Evolutionary conservation across 2,797 vertebrate genomes (phyloP).

Genomic region (Oryzias sinensis): DNA sequence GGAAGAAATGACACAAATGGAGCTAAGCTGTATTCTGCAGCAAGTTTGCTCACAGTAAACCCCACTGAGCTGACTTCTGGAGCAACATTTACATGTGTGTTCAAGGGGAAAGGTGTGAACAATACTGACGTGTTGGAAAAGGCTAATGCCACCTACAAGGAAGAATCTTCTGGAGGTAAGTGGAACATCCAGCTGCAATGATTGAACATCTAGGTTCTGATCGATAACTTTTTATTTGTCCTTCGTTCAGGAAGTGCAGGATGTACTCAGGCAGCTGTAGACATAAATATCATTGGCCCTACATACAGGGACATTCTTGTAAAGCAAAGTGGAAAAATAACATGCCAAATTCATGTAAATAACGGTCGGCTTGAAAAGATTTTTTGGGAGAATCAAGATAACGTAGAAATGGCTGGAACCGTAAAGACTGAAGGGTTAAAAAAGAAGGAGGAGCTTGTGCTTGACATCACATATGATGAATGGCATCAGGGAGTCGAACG

Average conservation of each 20-base stretch:
- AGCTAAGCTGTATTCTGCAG: no score
- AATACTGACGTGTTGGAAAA: no score
- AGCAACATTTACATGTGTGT: no score
- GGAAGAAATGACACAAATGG: no score
- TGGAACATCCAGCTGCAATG: no score
- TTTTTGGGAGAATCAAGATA: background rate
- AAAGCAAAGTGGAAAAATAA: background rate
- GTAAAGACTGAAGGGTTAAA: accelerated
- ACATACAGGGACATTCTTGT: constrained; percentile 29
- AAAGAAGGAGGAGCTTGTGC: accelerated
- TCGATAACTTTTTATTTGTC: background rate
- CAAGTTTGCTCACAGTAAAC: no score
- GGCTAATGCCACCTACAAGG: no score
- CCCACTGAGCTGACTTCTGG: no score
- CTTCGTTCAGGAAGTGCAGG: accelerated
- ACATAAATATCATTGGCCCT: no score
- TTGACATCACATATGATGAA: constrained; percentile 40
- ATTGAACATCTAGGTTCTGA: background rate
- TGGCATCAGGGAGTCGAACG: constrained; percentile 34
- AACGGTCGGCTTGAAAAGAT: accelerated
- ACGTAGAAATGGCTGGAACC: accelerated
- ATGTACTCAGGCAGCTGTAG: accelerated
- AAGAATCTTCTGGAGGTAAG: no score
- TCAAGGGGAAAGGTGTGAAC: no score
- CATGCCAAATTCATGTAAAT: constrained; percentile 12